Conservation (phyloP, 1,140 invertebrate genomes). For the Drosophila kurseongensis region DNA sequence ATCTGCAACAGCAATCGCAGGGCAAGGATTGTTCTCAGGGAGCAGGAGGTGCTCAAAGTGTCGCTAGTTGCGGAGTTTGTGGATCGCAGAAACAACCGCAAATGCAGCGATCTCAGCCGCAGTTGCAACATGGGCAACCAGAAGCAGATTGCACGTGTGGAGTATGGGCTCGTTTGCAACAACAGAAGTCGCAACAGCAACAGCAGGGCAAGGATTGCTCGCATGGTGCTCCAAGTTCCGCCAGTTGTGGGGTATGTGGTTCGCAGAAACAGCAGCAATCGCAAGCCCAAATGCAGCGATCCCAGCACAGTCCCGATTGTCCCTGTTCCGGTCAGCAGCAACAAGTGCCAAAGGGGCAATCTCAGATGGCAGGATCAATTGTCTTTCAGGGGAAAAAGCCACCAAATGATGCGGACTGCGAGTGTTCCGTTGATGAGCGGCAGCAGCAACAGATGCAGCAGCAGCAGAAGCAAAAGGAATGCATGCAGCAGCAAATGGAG, state of each 20-base stretch:
- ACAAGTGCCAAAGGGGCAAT: neutral
- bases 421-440: neutral
- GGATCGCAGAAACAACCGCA: neutral
- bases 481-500: neutral
- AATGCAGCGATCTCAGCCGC: too few relatives aligned
- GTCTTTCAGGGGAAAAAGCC: neutral
- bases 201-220: neutral
- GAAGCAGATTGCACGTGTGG: too few relatives aligned
- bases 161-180: too few relatives aligned
- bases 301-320: constrained; percentile 1
- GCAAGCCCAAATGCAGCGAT: neutral
- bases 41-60: neutral
- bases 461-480: constrained; percentile 1
- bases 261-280: neutral
- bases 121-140: too few relatives aligned
- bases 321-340: neutral
- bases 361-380: neutral
- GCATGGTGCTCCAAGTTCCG: too few relatives aligned
- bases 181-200: neutral
- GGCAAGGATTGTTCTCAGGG: neutral
- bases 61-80: neutral
- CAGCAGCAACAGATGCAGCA: neutral
- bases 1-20: neutral
- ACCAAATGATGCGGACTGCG: neutral
- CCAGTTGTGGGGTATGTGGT: neutral